These are phyloP conservation scores for Eupithecia insigniata DNA, from an alignment of 2,888 invertebrate genomes.

Conservation along the genomic window DNA sequence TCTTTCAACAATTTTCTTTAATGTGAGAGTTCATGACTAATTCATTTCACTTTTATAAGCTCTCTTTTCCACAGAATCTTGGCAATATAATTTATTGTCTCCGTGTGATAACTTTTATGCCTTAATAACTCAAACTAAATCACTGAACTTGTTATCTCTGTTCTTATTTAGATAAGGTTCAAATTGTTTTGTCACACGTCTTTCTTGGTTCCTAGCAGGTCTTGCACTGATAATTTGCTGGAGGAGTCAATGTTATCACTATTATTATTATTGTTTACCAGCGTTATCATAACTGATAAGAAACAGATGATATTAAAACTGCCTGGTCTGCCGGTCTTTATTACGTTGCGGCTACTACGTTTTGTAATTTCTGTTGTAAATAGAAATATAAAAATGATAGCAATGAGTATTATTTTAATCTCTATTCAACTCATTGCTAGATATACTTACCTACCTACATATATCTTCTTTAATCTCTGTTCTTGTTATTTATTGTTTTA, in stretches of 20 bases:
- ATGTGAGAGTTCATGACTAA: not conserved
- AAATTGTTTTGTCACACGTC: not conserved
- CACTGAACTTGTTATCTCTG: not conserved
- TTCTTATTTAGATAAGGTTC: not conserved
- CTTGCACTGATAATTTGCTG: not conserved
- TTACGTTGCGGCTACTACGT: not conserved
- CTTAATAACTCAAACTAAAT: not conserved
- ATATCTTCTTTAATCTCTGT: too few relatives aligned
- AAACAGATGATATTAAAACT: not conserved
- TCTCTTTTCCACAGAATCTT: not conserved
- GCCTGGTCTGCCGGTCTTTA: not conserved
- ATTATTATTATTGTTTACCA: conserved; percentile 12
- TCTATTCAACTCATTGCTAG: too few relatives aligned
- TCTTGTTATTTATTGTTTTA: too few relatives aligned
- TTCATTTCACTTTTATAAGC: not conserved
- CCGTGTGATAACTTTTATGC: not conserved
- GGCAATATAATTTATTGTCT: not conserved
- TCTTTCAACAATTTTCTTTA: not conserved
- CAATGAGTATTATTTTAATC: too few relatives aligned
- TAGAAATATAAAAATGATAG: too few relatives aligned
- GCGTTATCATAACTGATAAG: not conserved
- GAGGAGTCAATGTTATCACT: conserved; percentile 1
- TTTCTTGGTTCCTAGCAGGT: not conserved
- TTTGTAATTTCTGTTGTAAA: not conserved
- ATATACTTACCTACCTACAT: too few relatives aligned